Conservation (phyloP, 2,797 vertebrate species). For the Sciaenops ocellatus region DNA sequence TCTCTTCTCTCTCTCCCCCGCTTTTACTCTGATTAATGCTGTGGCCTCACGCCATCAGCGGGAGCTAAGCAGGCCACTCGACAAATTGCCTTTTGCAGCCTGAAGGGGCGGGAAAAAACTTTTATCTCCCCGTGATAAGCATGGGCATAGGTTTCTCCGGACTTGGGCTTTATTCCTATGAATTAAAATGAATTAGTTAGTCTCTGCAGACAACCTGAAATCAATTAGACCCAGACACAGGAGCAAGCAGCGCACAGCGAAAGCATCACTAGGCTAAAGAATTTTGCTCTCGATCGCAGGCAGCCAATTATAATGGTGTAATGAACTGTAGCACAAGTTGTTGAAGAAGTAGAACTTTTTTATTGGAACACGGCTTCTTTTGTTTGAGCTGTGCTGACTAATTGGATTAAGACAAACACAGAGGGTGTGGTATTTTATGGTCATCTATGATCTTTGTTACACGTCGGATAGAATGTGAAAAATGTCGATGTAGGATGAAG, state of each 20-base stretch:
- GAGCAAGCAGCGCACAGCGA: slow-evolving; percentile 3
- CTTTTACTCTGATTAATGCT: slow-evolving; percentile 59
- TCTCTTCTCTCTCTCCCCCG: background rate
- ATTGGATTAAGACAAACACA: slow-evolving; percentile 12
- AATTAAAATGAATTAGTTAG: slow-evolving; percentile 64
- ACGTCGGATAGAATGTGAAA: slow-evolving; percentile 2
- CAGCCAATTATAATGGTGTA: slow-evolving; percentile 57
- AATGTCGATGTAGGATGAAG: background rate
- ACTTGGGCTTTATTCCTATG: slow-evolving; percentile 50
- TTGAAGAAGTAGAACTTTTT: slow-evolving; percentile 29
- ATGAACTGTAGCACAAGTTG: slow-evolving; percentile 51
- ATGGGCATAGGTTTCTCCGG: slow-evolving; percentile 41
- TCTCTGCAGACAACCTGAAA: slow-evolving; percentile 53
- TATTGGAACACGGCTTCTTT: slow-evolving; percentile 24
- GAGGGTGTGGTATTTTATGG: background rate
- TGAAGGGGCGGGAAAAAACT: slow-evolving; percentile 39
- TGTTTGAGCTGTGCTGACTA: slow-evolving; percentile 13
- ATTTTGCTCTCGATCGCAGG: slow-evolving; percentile 16
- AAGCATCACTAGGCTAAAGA: slow-evolving; percentile 25
- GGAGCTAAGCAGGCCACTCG: slow-evolving; percentile 44
- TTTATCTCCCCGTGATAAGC: slow-evolving; percentile 58
- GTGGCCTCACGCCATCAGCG: slow-evolving; percentile 35
- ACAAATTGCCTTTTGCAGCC: slow-evolving; percentile 65
- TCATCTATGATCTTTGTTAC: slow-evolving; percentile 2
- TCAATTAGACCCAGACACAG: slow-evolving; percentile 48